phyloP scores from a whole-genome alignment of 2,113 vertebrate species.

The Silurus asotus region DNA sequence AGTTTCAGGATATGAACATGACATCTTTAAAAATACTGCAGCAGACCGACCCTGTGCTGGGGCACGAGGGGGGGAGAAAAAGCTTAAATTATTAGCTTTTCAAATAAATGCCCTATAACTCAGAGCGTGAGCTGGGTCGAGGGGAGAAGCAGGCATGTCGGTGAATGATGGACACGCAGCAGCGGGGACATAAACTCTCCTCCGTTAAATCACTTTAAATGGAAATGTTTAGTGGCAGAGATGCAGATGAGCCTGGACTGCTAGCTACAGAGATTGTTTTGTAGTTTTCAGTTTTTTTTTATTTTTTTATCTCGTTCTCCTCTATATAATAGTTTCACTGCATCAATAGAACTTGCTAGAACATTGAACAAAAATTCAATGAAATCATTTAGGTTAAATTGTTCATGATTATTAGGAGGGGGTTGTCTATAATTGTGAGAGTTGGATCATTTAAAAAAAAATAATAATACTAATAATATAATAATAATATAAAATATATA shows the following conservation, averaged over 20 bases:
- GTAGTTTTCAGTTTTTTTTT: background rate
- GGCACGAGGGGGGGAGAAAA: conserved; percentile 53
- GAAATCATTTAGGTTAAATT: conserved; percentile 3
- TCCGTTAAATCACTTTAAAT: conserved; percentile 80
- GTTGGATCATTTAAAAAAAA: conserved; percentile 1
- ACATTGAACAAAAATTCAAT: background rate
- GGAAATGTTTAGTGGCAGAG: conserved; percentile 76
- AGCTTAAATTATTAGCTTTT: conserved; percentile 76
- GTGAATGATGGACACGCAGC: conserved; percentile 70
- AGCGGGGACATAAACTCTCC: conserved; percentile 69
- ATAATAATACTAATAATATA: too few relatives aligned
- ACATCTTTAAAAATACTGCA: conserved; percentile 59
- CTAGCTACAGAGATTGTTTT: conserved; percentile 66
- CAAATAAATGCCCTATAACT: conserved; percentile 76
- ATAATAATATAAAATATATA: background rate
- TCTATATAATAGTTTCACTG: background rate
- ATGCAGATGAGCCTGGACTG: conserved; percentile 72
- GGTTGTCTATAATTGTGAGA: background rate
- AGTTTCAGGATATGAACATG: conserved; percentile 43
- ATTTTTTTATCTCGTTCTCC: background rate
- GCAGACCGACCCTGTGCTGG: conserved; percentile 56
- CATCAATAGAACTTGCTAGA: background rate
- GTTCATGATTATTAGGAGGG: background rate
- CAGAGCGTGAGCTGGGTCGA: conserved; percentile 49
- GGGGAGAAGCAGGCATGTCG: conserved; percentile 53